These are phyloP conservation scores for Geophilus truncorum DNA, from an alignment of 2,888 invertebrate genomes.

Conservation along the genomic window DNA sequence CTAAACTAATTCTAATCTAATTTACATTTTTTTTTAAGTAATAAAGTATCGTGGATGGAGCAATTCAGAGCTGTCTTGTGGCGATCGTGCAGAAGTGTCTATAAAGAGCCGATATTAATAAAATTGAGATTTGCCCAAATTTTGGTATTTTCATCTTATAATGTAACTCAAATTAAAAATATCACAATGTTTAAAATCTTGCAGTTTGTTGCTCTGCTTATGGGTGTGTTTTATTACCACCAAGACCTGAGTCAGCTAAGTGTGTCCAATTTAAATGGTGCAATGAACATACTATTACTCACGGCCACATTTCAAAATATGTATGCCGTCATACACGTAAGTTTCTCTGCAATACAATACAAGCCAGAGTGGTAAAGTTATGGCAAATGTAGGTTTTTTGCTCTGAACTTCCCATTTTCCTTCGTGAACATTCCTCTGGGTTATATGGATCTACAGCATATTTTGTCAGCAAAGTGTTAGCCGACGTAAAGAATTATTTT, in stretches of 20 bases:
- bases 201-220: slow-evolving; percentile 76
- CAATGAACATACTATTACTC: slow-evolving; percentile 79
- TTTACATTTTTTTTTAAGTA: background rate
- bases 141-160: too few relatives aligned
- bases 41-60: slow-evolving; percentile 71
- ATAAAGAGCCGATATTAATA: slow-evolving; percentile 84
- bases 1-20: too few relatives aligned
- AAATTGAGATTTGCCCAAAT: slow-evolving; percentile 84
- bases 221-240: slow-evolving; percentile 81
- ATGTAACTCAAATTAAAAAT: background rate
- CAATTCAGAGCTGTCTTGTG: slow-evolving; percentile 86
- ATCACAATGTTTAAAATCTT: background rate
- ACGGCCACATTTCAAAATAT: slow-evolving; percentile 93
- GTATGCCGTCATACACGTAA: slow-evolving; percentile 89
- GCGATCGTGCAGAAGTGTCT: slow-evolving; percentile 81
- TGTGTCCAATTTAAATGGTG: slow-evolving; percentile 91
- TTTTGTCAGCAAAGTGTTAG: slow-evolving; percentile 82
- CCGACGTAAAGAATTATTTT: slow-evolving; percentile 57
- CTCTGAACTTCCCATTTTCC: slow-evolving; percentile 79
- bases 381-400: slow-evolving; percentile 68
- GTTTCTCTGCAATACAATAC: slow-evolving; percentile 47
- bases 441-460: slow-evolving; percentile 89
- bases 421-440: slow-evolving; percentile 80
- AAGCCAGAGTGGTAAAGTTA: background rate
- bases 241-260: slow-evolving; percentile 77